phyloP scores from a whole-genome alignment of 92 coral and sea anemone genomes.

The Galaxea fascicularis region DNA sequence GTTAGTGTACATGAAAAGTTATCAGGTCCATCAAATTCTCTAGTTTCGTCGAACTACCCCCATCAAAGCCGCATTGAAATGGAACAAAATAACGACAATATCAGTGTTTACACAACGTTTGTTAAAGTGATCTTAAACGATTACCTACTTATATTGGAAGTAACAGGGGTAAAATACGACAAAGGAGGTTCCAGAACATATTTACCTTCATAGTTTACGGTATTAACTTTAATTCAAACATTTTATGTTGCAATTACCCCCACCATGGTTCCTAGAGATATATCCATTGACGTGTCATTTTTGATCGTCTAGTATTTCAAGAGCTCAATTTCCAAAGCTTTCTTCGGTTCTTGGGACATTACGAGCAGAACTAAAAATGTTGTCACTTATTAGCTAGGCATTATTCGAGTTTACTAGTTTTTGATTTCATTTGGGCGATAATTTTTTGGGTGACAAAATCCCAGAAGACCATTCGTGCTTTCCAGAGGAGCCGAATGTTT shows the following conservation, averaged over 20 bases:
- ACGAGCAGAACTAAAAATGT: too few relatives aligned
- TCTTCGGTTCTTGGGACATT: too few relatives aligned
- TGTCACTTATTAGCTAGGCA: too few relatives aligned
- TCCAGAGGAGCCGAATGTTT: too few relatives aligned
- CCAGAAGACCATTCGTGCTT: too few relatives aligned
- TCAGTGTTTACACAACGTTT: not conserved
- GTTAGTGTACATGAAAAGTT: too few relatives aligned
- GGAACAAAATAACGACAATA: not conserved
- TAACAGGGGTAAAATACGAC: not conserved
- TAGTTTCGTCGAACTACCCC: not conserved
- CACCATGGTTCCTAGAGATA: not conserved
- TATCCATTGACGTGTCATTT: not conserved
- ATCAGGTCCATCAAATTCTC: not conserved
- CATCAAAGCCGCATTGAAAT: not conserved
- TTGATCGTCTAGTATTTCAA: not conserved
- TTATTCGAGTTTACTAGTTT: too few relatives aligned
- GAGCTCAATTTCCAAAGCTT: not conserved
- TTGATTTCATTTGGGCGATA: too few relatives aligned
- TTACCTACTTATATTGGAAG: slow-evolving; percentile 1
- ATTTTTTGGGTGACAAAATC: too few relatives aligned
- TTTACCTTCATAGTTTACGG: not conserved
- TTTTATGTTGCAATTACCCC: slow-evolving; percentile 30
- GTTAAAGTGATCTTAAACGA: not conserved
- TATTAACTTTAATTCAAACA: not conserved
- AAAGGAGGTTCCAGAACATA: slow-evolving; percentile 18